A percentile compares a stretch with the other conserved stretches of the same genome.
phyloP scores from a whole-genome alignment of 2,113 vertebrate genomes.

The Platycercus adscitus region DNA sequence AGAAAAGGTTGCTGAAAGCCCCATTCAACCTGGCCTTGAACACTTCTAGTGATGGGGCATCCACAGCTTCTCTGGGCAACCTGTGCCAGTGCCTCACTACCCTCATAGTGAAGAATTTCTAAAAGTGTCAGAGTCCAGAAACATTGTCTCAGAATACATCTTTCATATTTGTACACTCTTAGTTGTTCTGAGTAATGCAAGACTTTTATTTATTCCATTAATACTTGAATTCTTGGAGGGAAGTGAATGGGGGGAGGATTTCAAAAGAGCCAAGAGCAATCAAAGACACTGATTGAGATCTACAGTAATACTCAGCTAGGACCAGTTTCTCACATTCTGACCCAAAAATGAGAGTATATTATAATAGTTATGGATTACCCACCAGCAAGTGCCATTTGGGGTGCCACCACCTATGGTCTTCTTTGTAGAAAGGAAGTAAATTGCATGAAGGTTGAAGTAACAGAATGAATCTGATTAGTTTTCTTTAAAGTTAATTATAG shows the following conservation, averaged over 20 bases:
- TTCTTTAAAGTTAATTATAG: constrained; percentile 44
- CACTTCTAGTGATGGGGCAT: not conserved
- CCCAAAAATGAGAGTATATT: not conserved
- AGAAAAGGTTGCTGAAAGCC: not conserved
- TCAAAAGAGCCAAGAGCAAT: not conserved
- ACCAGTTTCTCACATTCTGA: not conserved
- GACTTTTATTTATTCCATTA: not conserved
- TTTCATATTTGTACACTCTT: not conserved
- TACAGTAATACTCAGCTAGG: not conserved
- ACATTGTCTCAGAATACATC: not conserved
- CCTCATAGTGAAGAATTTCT: not conserved
- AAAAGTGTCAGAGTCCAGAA: not conserved
- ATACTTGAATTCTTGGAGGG: not conserved
- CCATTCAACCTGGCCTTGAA: not conserved
- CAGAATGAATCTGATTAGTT: not conserved
- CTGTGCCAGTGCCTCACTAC: not conserved
- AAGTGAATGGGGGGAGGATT: not conserved
- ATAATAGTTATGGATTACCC: not conserved
- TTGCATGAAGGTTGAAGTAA: not conserved
- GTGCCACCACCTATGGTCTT: not conserved
- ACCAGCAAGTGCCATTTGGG: not conserved
- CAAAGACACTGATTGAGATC: not conserved
- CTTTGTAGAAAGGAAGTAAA: not conserved
- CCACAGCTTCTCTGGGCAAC: not conserved
- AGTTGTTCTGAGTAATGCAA: not conserved